Evolutionary conservation across 2,797 vertebrate genomes (phyloP), one percentile per base, ranked within the genome.

Genomic region (Eremophila alpestris): DNA sequence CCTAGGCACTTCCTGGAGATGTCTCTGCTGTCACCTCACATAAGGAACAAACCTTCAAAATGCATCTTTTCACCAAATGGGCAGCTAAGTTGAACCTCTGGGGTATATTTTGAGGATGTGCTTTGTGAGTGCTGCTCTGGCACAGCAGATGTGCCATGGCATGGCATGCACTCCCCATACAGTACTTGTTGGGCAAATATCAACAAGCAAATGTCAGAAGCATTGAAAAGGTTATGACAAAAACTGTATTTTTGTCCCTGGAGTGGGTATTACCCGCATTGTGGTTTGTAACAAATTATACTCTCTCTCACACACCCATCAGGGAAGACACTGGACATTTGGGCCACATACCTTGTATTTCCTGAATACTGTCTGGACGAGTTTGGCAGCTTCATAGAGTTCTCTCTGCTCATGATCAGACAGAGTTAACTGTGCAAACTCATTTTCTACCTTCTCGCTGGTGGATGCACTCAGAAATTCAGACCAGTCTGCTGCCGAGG

Each of bases 351-450:
- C 99, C 99, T 99, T 99, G 96, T 99, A 99, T 97, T 99, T 99
- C 98, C 99, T 99, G 99, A 99, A 99, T 97, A 99, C 99, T 56
- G 98, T 99, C 98, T 99, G 99, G 97, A 99, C 99, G 62, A 99
- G 99, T 93, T 99, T 98, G 97, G 99, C 99, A 9, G 99, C 99
- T 97, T 99, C 99, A 20, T 99, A 99, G 92, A 99, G 98, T 96
- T 99, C 99, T 96, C 99, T 98, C 98, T 99, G 99, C 95, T 99
- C 99, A 7, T 99, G 99, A 93, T 99, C 99, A 30, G 99, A 99
- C 96, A 99, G 98, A 81, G 99, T 99, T 92, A 99, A 98, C 98
- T 99, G 99, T 96, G 99, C 99, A 96, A 99, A 98, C 96, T 99
- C 99, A 63, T 98, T 98, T 97, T 99, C 99, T 96, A 99, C 99